Conservation (phyloP, 2,797 vertebrate genomes). For the Lateolabrax maculatus region DNA sequence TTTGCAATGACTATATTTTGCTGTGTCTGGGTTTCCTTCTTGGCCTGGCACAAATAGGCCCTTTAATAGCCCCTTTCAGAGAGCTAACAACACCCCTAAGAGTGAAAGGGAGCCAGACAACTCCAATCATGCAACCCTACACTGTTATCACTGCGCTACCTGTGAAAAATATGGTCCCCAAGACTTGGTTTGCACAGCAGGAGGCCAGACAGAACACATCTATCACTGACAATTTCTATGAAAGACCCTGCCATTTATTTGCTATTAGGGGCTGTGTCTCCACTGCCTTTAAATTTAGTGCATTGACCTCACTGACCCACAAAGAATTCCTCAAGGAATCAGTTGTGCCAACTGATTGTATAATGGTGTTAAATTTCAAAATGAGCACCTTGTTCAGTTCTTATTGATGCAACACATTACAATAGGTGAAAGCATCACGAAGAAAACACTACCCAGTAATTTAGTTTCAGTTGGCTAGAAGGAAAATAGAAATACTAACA, state of each 20-base stretch:
- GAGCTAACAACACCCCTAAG: constrained; percentile 15
- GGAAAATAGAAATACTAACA: constrained; percentile 1
- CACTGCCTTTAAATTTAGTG: constrained; percentile 9
- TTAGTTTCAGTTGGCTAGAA: background rate
- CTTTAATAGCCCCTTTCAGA: constrained; percentile 38
- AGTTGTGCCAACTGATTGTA: background rate
- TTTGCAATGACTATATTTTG: constrained; percentile 35
- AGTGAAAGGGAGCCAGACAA: constrained; percentile 10
- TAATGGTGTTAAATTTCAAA: background rate
- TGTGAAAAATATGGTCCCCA: constrained; percentile 19
- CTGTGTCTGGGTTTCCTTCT: constrained; percentile 30
- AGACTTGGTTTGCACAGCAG: constrained; percentile 6
- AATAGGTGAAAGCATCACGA: background rate
- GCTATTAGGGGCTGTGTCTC: background rate
- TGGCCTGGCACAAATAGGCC: constrained; percentile 30
- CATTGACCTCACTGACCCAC: background rate
- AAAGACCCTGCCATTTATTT: constrained; percentile 11
- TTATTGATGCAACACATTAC: background rate
- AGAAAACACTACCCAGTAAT: background rate
- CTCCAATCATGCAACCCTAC: constrained; percentile 29
- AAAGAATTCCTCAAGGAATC: constrained; percentile 1
- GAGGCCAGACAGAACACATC: background rate
- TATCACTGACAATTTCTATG: background rate
- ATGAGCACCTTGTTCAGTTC: background rate
- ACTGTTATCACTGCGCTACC: constrained; percentile 19